Percentiles rank a stretch among this genome's conserved stretches.
Conservation (phyloP, 2,113 vertebrate species). For the Trogon surrucura region DNA sequence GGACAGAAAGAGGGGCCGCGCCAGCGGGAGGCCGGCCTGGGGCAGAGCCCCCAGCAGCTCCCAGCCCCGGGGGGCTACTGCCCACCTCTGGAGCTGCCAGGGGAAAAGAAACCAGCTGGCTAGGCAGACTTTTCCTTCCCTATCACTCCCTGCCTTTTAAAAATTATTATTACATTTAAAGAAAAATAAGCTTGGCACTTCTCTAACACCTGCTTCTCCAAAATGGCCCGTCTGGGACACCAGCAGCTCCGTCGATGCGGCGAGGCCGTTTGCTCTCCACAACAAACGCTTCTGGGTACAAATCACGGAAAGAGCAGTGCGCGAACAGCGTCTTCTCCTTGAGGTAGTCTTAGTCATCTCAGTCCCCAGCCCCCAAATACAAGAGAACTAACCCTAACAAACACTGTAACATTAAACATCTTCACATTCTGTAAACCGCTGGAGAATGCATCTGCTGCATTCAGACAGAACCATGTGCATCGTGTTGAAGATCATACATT, state of each 20-base stretch:
- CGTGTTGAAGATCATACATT: constrained; percentile 99
- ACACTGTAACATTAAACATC: constrained; percentile 92
- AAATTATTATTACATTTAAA: not conserved
- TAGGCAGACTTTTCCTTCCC: not conserved
- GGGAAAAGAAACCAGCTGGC: not conserved
- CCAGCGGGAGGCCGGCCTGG: not conserved
- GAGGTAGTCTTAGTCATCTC: constrained; percentile 93
- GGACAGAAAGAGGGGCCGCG: not conserved
- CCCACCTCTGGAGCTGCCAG: not conserved
- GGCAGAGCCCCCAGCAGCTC: not conserved
- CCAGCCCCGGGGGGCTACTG: not conserved
- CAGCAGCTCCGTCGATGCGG: constrained; percentile 21
- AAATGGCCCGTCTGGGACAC: not conserved
- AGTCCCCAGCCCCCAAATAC: constrained; percentile 79
- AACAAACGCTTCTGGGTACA: constrained; percentile 26
- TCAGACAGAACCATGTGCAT: constrained; percentile 95
- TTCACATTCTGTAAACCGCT: constrained; percentile 96
- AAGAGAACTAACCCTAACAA: constrained; percentile 90
- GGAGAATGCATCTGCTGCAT: constrained; percentile 92
- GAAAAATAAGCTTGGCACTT: constrained; percentile 57
- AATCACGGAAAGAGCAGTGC: constrained; percentile 76
- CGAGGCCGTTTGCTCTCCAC: constrained; percentile 62
- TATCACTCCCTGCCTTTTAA: not conserved
- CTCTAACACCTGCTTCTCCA: constrained; percentile 27
- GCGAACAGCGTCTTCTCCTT: constrained; percentile 84